These are phyloP conservation scores for Cyclargus thomasi DNA, from an alignment of 1,140 invertebrate species.

Conservation along the genomic window DNA sequence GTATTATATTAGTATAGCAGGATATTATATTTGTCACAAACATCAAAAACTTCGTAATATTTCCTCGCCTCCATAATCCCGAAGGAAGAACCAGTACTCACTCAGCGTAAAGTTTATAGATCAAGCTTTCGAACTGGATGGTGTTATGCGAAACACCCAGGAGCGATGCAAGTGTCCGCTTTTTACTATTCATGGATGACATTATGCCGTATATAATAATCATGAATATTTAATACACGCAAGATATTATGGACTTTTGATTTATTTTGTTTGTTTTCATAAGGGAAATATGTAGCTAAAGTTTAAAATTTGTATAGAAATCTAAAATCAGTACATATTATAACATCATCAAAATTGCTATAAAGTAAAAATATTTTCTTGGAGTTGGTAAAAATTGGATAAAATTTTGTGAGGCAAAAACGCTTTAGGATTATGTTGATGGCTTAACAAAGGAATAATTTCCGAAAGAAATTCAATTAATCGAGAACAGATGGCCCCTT, in stretches of 20 bases:
- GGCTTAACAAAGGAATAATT: slow-evolving; percentile 9
- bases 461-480: slow-evolving; percentile 54
- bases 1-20: too few relatives aligned
- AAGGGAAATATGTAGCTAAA: background rate
- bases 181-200: slow-evolving; percentile 54
- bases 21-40: too few relatives aligned
- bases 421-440: background rate
- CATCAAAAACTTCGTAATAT: background rate
- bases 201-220: slow-evolving; percentile 35
- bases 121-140: slow-evolving; percentile 43
- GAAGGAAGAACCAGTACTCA: background rate
- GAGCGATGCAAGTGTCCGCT: slow-evolving; percentile 48
- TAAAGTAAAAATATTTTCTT: too few relatives aligned
- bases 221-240: slow-evolving; percentile 48
- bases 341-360: too few relatives aligned
- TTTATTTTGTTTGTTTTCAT: slow-evolving; percentile 36
- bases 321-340: background rate
- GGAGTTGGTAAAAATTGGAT: too few relatives aligned
- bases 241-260: slow-evolving; percentile 36
- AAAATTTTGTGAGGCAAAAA: background rate
- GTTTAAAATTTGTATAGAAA: background rate
- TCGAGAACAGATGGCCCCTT: slow-evolving; percentile 68
- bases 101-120: slow-evolving; percentile 37
- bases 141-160: slow-evolving; percentile 51
- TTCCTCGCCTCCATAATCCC: slow-evolving; percentile 37